Conservation (phyloP, 2,888 invertebrate species). For the Tolmerus cingulatus region DNA sequence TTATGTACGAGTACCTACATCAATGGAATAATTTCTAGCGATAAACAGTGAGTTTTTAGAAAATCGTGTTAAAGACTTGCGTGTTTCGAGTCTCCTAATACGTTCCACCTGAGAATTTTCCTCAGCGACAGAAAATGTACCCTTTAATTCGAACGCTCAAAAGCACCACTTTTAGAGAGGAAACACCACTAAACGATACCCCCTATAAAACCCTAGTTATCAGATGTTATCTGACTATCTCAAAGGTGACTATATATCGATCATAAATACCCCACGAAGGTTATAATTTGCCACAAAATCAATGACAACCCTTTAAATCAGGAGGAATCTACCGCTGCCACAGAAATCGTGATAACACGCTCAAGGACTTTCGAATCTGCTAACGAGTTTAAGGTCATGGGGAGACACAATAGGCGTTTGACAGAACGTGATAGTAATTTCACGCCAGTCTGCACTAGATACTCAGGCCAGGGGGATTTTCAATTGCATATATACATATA, state of each 20-base stretch:
- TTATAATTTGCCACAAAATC: conserved; percentile 18
- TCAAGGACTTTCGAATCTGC: conserved; percentile 28
- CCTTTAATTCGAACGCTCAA: neutral
- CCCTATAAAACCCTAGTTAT: neutral
- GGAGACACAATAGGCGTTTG: conserved; percentile 28
- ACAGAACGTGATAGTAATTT: conserved; percentile 37
- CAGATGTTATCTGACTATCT: neutral
- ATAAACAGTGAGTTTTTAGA: neutral
- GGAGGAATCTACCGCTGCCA: neutral
- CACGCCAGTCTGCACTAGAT: conserved; percentile 30
- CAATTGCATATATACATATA: no score
- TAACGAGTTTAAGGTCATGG: conserved; percentile 31
- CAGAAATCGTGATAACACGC: conserved; percentile 26
- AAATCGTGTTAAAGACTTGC: neutral
- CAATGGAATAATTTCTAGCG: neutral
- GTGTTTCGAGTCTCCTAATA: neutral
- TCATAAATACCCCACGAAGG: neutral
- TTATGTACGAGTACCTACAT: no score
- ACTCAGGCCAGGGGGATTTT: neutral
- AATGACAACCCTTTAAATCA: neutral
- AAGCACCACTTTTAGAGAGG: neutral
- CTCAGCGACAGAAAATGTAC: neutral
- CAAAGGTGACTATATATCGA: neutral
- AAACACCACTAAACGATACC: neutral
- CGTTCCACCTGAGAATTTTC: neutral